Evolutionary conservation across 2,113 vertebrate genomes (phyloP), one percentile per base, ranked within the genome.

Genomic region (Salvelinus fontinalis): DNA sequence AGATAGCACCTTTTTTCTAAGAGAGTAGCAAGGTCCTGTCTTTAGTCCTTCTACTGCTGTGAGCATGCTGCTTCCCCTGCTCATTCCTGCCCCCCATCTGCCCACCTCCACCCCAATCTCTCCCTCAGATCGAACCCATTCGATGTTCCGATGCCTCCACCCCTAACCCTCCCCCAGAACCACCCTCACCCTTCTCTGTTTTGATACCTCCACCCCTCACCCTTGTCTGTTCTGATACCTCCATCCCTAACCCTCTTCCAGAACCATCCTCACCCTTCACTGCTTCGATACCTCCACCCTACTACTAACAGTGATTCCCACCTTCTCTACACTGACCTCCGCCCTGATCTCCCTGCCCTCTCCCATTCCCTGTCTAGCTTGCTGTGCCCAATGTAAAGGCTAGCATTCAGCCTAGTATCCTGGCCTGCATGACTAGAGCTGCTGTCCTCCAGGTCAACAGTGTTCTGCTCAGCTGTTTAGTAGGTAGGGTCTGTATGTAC

Each of bases 381-480:
- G 85, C 76, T 80, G 77, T 77, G 79, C 24, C 75, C 83, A 64
- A 84, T 65, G 82, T 75, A 44, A 82, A 68, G 71, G 82, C 85
- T 84, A 85, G 67, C 81, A 74, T 78, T 79, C 76, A 75, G 76
- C 67, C 71, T 78, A 76, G 78, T 80, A 67, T 77, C 71, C 85
- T 86, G 88, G 77, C 73, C 84, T 87, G 88, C 91, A 92, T 91
- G 88, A 83, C 26, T 71, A 57, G 75, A 82, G 81, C 75, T 84
- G 81, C 81, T 83, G 82, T 83, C 67, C 80, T 82, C 39, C 85
- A 85, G 81, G 67, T 86, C 84, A 74, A 75, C 82, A 71, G 16
- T 18, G 12, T 18, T n/a, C 24, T 26, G 74, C 79, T 84, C 84
- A 84, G 83, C 78, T 81, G 83, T 69, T 85, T 77, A 79, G 79